Base-by-base conservation (phyloP, 2,888 invertebrate species). In the Drosophila meridionalis region DNA sequence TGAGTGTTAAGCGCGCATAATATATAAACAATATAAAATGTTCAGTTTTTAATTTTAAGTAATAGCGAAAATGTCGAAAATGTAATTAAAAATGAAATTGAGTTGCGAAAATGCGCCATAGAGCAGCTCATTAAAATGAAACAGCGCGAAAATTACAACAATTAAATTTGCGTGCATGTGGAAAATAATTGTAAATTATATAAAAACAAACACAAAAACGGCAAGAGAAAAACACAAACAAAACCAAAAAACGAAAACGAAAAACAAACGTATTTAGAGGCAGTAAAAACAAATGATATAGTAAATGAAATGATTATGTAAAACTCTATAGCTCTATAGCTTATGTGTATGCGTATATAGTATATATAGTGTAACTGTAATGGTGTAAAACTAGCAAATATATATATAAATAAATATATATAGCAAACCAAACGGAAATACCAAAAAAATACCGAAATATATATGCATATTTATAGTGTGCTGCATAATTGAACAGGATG, bases 1-100 rank as follows among this genome's bases (percentile, higher is more conserved):
- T 61, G 69, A 69, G 48, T 53, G 53, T 59, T 59, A 57, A 63
- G 62, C 36, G 73, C 57, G 34, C n/a, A 66, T 36, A 40, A 66
- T 47, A 81, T 48, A 66, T 56, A 42, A 28, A 30, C 47, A 56
- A 67, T 36, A 72, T 48, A 56, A 70, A 64, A 70, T 70, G 74
- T 76, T 82, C 61, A 58, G 73, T 87, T 82, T 66, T 66, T 72
- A 78, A 78, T 80, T 83, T 80, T 69, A 83, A 76, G 81, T 70
- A 86, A 64, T 60, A 76, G 64, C 70, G 56, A n/a, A 78, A 74
- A 74, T 69, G 76, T 82, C 87, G 79, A 82, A 74, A 82, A 70
- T 87, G 87, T 87, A 87, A 87, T 89, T 90, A 89, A 80, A 87
- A 59, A 79, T 70, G 66, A 59, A 87, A 89, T 78, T 81, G 70